Conservation (phyloP, 1,140 invertebrate genomes). For the Rhagoletis pomonella region DNA sequence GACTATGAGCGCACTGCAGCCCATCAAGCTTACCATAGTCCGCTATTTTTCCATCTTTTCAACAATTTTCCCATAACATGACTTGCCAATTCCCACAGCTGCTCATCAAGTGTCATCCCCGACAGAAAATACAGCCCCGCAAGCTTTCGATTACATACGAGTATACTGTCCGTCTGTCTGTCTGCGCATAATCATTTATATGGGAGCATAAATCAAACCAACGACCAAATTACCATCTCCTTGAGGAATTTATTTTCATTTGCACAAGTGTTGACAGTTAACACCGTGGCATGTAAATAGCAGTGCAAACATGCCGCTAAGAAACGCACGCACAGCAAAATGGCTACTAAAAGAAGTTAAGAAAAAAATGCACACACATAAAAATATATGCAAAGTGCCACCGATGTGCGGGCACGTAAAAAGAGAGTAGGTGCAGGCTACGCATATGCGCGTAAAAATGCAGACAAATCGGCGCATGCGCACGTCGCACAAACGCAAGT, state of each 20-base stretch:
- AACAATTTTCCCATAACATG: not conserved
- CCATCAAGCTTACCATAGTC: too few species aligned
- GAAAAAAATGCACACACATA: not conserved
- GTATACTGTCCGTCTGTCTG: not conserved
- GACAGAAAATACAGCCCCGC: not conserved
- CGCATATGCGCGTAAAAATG: not conserved
- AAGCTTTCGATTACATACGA: not conserved
- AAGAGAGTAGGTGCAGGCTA: not conserved
- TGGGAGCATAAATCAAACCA: constrained; percentile 47
- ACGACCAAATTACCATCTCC: constrained; percentile 42
- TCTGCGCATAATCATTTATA: constrained; percentile 38
- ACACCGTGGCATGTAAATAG: constrained; percentile 33
- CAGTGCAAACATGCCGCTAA: constrained; percentile 28
- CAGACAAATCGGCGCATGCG: not conserved
- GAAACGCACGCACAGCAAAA: not conserved
- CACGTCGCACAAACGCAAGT: not conserved
- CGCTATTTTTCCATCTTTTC: not conserved
- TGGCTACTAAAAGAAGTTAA: too few species aligned
- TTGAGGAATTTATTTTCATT: constrained; percentile 52
- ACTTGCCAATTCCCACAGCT: not conserved
- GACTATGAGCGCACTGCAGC: too few species aligned
- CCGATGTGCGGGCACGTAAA: not conserved
- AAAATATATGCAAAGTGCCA: constrained; percentile 37
- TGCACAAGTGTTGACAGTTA: constrained; percentile 45
- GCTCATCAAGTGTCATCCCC: constrained; percentile 1